phyloP scores from a whole-genome alignment of 2,888 invertebrate genomes.

The Drosophila prostipennis region DNA sequence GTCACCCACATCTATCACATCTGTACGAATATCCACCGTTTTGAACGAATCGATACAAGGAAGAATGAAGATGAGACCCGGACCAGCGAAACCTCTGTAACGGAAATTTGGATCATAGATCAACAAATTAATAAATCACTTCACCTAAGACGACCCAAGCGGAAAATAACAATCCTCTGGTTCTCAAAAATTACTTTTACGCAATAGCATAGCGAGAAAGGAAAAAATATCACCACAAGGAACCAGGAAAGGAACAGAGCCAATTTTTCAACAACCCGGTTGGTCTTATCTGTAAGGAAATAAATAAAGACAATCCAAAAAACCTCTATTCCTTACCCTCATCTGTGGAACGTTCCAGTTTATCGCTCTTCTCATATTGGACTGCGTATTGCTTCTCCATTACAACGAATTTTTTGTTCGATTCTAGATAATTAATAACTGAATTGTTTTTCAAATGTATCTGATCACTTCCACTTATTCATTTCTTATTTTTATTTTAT shows the following conservation, averaged over 20 bases:
- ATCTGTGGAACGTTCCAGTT: not conserved
- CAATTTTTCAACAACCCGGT: conserved; percentile 20
- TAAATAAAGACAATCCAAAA: not conserved
- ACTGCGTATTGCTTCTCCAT: not conserved
- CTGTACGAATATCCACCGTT: conserved; percentile 86
- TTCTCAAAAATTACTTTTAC: conserved; percentile 85
- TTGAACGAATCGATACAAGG: conserved; percentile 87
- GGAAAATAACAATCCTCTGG: conserved; percentile 87
- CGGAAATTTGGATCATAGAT: not conserved
- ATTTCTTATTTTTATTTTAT: too few species aligned
- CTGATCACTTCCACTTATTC: too few species aligned
- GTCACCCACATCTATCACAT: conserved; percentile 87
- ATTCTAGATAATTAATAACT: not conserved
- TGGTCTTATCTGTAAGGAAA: not conserved
- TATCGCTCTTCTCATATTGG: not conserved
- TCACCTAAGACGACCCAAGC: conserved; percentile 85
- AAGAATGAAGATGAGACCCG: conserved; percentile 86
- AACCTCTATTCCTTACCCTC: not conserved
- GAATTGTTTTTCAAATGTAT: too few species aligned
- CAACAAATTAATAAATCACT: conserved; percentile 58
- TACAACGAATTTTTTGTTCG: conserved; percentile 12
- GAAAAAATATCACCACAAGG: conserved; percentile 66
- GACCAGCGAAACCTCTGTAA: conserved; percentile 75
- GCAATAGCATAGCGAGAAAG: conserved; percentile 70
- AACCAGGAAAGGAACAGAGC: conserved; percentile 29